Evolutionary conservation across 2,888 invertebrate species (phyloP), one percentile per base, ranked within the genome.

Genomic region (Morpho achilles): DNA sequence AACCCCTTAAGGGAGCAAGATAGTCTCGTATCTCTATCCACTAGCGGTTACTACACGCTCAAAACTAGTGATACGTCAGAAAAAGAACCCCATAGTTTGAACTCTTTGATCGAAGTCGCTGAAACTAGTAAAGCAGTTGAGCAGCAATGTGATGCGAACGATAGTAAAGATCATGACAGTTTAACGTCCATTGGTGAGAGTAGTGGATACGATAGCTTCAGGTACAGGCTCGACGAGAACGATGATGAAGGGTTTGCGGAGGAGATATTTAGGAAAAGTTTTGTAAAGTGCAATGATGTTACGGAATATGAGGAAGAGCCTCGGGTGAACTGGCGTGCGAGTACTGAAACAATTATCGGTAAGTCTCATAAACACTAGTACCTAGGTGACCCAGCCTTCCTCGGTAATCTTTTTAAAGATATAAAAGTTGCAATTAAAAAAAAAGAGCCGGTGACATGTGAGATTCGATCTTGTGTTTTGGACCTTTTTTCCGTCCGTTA

Each of bases 191-290:
- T 94, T 40, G 95, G 94, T 0, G 95, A 96, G 68, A 96, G 96
- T 72, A 94, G 94, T 73, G 96, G 95, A 7, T 95, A 95, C 71
- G 95, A 95, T 71, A 95, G 95, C 71, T 93, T 95, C 63, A 92
- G 91, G 72, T 91, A 92, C 75, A 86, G 94, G 1, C 89, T 92
- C 2, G 93, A 93, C 23, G 92, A 92, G 0, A 91, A 88, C 42
- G 85, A 89, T 0, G 72, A 79, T 60, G 87, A 87, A 47, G 86
- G 83, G 1, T 87, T 80, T 62, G 81, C 85, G 1, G 87, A 91
- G 63, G 85, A 90, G 43, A 69, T 78, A 58, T 89, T 91, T 58
- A 85, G 83, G 69, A 91, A 87, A 72, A 85, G 76, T 61, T 81
- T 91, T 43, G 79, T 76, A 50, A 86, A 87, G 40, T 79, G 82